phyloP scores from a whole-genome alignment of 2,888 invertebrate species.

The Neuroscelio doddi region DNA sequence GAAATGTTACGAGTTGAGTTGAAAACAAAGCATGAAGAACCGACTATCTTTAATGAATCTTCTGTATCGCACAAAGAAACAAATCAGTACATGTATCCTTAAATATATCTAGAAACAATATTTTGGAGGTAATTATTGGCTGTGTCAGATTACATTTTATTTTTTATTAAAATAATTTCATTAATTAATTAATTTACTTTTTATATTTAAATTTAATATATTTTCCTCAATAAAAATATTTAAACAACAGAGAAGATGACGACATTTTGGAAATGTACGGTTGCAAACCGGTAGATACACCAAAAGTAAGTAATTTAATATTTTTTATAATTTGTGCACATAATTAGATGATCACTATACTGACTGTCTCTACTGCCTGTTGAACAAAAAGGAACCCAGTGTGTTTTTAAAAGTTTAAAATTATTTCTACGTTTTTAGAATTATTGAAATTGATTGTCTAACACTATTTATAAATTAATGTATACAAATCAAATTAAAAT shows the following conservation, averaged over 20 bases:
- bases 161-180: conserved; percentile 9
- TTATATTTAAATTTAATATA: conserved; percentile 11
- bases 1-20: conserved; percentile 53
- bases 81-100: conserved; percentile 56
- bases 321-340: no score
- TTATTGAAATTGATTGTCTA: no score
- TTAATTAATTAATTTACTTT: conserved; percentile 12
- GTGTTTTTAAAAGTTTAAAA: no score
- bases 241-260: conserved; percentile 40
- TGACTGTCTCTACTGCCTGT: no score
- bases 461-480: no score
- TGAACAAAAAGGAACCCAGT: no score
- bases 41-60: conserved; percentile 6
- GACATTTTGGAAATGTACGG: conserved; percentile 61
- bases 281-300: conserved; percentile 38
- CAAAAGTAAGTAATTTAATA: conserved; percentile 53
- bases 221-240: conserved; percentile 37
- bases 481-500: no score
- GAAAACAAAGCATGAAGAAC: conserved; percentile 35
- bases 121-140: no score
- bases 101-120: not conserved
- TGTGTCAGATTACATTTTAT: no score
- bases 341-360: no score
- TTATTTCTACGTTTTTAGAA: no score
- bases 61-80: not conserved